Evolutionary conservation across 2,113 vertebrate genomes (phyloP), one percentile per base, ranked within the genome.

Genomic region (Phalacrocorax aristotelis): DNA sequence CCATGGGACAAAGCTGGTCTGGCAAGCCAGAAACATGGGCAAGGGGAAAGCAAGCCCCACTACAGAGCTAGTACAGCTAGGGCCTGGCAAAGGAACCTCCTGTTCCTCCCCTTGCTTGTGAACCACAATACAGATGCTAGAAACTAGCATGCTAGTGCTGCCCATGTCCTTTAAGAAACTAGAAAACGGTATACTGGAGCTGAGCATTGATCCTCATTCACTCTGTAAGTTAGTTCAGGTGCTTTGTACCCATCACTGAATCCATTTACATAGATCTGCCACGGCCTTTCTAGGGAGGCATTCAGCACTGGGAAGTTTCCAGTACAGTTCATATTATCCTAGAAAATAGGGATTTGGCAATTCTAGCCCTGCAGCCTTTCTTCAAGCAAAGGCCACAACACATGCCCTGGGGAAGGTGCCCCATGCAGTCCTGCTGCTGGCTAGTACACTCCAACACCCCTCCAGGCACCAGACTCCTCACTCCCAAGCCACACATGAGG

Each of bases 401-500:
- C 19, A 16, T 1, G 1, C 38, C 48, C 38, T 38, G 36, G 10
- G 27, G 34, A 60, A 83, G 23, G 11, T 27, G 20, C 11, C 62
- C 49, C 7, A 1, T 7, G 8, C 30, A 70, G 42, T 3, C 18
- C 79, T 40, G 49, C 72, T 57, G 74, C 16, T 13, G 58, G 15
- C 38, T 48, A 30, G 25, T 19, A 49, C 5, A 2, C 20, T 10
- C 26, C 55, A 74, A 7, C 17, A 27, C 6, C 17, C 25, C 32
- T 23, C 30, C 1, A 1, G 55, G 25, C 61, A 49, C 34, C 51
- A 46, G 21, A 40, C 5, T 29, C 25, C 18, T 23, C 0, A 0
- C 1, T 42, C 58, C 75, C 58, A 15, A 15, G 29, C 20, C 30
- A 15, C 38, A 52, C 2, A 0, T 0, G 0, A 78, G 55, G 38